A percentile compares a stretch with the other conserved stretches of the same genome.
phyloP scores from a whole-genome alignment of 2,888 invertebrate genomes.

The Noctua comes region DNA sequence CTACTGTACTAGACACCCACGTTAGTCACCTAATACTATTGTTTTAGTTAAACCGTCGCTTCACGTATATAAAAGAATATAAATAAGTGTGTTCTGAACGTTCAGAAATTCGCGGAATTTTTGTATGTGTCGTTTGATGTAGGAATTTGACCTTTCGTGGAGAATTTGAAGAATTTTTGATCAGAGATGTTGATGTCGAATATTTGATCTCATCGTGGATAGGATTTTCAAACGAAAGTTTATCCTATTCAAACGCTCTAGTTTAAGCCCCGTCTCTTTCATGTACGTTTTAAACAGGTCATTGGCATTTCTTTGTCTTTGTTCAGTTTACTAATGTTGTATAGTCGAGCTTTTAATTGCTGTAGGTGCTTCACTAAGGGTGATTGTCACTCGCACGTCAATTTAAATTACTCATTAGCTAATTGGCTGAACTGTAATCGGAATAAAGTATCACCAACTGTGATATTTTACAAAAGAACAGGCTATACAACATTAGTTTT shows the following conservation, averaged over 20 bases:
- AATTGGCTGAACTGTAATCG: not conserved
- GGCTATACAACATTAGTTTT: no score
- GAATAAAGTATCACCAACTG: not conserved
- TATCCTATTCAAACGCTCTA: not conserved
- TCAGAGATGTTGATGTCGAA: constrained; percentile 24
- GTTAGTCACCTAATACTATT: constrained; percentile 61
- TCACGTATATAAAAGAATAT: constrained; percentile 32
- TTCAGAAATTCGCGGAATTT: constrained; percentile 50
- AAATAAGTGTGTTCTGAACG: constrained; percentile 38
- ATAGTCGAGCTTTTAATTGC: not conserved
- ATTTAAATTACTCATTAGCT: not conserved
- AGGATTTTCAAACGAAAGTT: constrained; percentile 1
- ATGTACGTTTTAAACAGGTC: not conserved
- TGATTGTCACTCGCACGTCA: not conserved
- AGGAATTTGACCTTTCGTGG: constrained; percentile 38
- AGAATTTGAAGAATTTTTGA: constrained; percentile 38
- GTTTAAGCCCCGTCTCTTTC: not conserved
- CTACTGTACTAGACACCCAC: constrained; percentile 65
- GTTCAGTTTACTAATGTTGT: not conserved
- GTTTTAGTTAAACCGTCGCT: constrained; percentile 41
- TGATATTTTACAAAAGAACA: no score
- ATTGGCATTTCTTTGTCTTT: not conserved
- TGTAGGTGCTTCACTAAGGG: not conserved
- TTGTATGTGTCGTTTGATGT: constrained; percentile 53
- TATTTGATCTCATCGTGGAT: constrained; percentile 20